Conservation (phyloP, 2,888 invertebrate genomes). For the Lochmaea capreae region DNA sequence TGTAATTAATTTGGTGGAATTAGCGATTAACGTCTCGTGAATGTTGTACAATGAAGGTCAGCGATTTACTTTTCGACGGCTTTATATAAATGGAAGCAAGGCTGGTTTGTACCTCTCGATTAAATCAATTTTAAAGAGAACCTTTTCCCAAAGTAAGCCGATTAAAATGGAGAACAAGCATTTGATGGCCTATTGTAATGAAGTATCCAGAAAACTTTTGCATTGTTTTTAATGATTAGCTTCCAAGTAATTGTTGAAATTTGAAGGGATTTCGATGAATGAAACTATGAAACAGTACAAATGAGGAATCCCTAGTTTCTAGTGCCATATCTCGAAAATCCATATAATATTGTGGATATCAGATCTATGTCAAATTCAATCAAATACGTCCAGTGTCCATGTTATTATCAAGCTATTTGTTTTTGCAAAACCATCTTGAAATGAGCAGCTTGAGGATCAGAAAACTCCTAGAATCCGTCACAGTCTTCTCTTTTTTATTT, state of each 20-base stretch:
- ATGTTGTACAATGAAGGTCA: conserved; percentile 13
- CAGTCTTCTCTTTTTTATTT: background rate
- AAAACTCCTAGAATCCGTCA: background rate
- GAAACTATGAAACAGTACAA: no score
- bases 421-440: no score
- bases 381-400: no score
- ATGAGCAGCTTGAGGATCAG: no score
- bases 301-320: no score
- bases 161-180: conserved; percentile 3
- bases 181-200: background rate
- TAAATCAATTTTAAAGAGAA: background rate
- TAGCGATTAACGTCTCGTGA: conserved; percentile 25
- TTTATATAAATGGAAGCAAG: conserved; percentile 19
- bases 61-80: conserved; percentile 21
- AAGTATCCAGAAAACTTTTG: background rate
- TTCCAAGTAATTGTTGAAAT: background rate
- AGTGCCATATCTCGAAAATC: no score
- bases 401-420: no score
- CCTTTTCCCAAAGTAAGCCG: background rate
- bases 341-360: no score
- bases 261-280: no score
- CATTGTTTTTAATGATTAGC: background rate
- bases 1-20: conserved; percentile 37
- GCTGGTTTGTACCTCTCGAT: background rate
- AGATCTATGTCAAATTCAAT: no score